Conservation (phyloP, 2,888 invertebrate species). For the Latrodectus elegans region DNA sequence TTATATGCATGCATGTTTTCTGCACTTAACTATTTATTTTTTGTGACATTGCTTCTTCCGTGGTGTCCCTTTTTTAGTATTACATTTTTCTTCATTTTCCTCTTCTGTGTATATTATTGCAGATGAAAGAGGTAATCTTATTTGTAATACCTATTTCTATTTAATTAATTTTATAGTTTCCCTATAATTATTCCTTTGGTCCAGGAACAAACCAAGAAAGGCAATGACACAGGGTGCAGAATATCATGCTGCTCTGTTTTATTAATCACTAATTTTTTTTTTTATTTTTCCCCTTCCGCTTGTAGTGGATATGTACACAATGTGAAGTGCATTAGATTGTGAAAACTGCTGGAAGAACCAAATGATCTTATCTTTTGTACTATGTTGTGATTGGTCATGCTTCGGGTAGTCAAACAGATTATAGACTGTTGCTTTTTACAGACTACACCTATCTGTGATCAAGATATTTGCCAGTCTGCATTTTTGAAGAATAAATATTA, state of each 20-base stretch:
- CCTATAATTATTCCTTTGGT: not conserved
- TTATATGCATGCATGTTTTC: constrained; percentile 65
- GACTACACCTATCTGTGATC: constrained; percentile 54
- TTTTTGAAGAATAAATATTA: constrained; percentile 66
- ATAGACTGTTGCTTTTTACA: constrained; percentile 56
- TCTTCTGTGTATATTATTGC: not conserved
- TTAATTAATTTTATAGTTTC: constrained; percentile 6
- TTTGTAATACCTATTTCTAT: constrained; percentile 1
- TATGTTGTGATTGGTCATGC: constrained; percentile 37
- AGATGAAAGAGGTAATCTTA: not conserved
- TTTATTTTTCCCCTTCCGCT: constrained; percentile 26
- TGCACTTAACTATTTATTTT: constrained; percentile 55
- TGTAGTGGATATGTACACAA: constrained; percentile 65
- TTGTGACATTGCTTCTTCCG: constrained; percentile 64
- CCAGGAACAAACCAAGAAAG: not conserved
- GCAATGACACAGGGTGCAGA: constrained; percentile 66
- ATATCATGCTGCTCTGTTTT: constrained; percentile 50
- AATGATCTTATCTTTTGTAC: constrained; percentile 62
- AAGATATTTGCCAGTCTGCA: constrained; percentile 55
- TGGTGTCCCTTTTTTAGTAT: constrained; percentile 39
- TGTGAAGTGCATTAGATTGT: constrained; percentile 40
- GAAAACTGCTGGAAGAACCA: constrained; percentile 50
- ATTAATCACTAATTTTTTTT: constrained; percentile 6
- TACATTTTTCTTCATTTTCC: constrained; percentile 3
- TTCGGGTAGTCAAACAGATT: constrained; percentile 57